These are phyloP conservation scores for Dolichomitus sp. DNA, from an alignment of 2,888 invertebrate genomes.

Conservation along the genomic window DNA sequence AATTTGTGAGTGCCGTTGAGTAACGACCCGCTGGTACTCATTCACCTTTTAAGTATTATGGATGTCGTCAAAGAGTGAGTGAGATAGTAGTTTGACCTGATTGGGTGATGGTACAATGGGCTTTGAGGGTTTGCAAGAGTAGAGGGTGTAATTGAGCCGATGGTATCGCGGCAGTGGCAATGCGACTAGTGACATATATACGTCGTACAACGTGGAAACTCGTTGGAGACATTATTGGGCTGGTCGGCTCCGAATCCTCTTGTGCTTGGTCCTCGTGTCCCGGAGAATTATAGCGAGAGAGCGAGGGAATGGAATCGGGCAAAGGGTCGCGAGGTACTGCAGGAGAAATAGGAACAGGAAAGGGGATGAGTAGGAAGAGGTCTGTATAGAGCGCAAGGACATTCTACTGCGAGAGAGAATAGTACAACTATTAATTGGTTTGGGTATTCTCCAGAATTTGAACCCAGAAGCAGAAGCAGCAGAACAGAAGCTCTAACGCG, in stretches of 20 bases:
- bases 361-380: neutral
- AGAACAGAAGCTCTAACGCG: slow-evolving; percentile 40
- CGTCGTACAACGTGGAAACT: slow-evolving; percentile 57
- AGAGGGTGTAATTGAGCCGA: slow-evolving; percentile 32
- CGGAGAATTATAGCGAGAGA: slow-evolving; percentile 55
- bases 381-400: slow-evolving; percentile 26
- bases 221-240: slow-evolving; percentile 56
- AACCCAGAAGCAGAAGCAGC: slow-evolving; percentile 26
- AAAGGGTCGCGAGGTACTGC: slow-evolving; percentile 31
- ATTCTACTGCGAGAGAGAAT: slow-evolving; percentile 54
- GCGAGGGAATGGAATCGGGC: slow-evolving; percentile 46
- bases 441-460: slow-evolving; percentile 67
- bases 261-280: neutral
- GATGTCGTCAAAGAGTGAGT: neutral
- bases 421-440: slow-evolving; percentile 75
- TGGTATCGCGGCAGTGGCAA: slow-evolving; percentile 41
- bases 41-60: slow-evolving; percentile 1
- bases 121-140: neutral
- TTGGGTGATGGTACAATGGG: slow-evolving; percentile 10
- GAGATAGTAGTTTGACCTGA: slow-evolving; percentile 23
- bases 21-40: neutral
- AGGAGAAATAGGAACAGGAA: slow-evolving; percentile 17
- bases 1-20: neutral
- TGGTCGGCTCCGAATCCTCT: slow-evolving; percentile 35
- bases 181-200: slow-evolving; percentile 7